Conservation (phyloP, 2,888 invertebrate genomes). For the Chymomyza fuscimana region DNA sequence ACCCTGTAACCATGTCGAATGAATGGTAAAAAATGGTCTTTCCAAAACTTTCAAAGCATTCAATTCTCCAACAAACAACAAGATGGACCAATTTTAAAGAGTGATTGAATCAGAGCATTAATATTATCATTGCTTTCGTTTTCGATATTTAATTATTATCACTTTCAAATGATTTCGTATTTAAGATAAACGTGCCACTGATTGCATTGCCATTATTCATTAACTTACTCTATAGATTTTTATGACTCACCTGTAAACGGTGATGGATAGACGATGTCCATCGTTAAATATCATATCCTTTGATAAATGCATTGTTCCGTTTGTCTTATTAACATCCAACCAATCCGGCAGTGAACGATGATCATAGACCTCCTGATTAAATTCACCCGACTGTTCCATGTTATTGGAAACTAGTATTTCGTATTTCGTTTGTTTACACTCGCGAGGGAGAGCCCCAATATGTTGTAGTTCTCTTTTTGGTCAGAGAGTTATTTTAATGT, state of each 20-base stretch:
- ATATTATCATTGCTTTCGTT: too few relatives aligned
- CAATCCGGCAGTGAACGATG: conserved; percentile 78
- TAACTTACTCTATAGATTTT: neutral
- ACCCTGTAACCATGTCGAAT: too few relatives aligned
- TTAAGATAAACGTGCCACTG: neutral
- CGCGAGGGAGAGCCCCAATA: neutral
- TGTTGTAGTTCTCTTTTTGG: neutral
- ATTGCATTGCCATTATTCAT: too few relatives aligned
- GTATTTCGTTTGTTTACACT: conserved; percentile 4
- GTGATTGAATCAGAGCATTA: too few relatives aligned
- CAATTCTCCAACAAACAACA: too few relatives aligned
- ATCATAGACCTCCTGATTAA: conserved; percentile 77
- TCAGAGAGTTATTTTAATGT: conserved; percentile 11
- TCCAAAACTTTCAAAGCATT: too few relatives aligned
- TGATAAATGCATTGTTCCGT: conserved; percentile 77
- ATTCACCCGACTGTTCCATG: conserved; percentile 64
- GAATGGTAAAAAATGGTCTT: too few relatives aligned
- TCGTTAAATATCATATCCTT: conserved; percentile 91
- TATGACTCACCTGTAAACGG: conserved; percentile 83
- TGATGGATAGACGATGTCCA: conserved; percentile 90
- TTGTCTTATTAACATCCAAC: conserved; percentile 76
- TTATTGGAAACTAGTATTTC: conserved; percentile 22
- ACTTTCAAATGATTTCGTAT: too few relatives aligned
- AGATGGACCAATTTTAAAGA: too few relatives aligned
- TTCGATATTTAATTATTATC: too few relatives aligned